Evolutionary conservation across 2,113 vertebrate genomes (phyloP).

Genomic region (Paracanthobrama guichenoti): DNA sequence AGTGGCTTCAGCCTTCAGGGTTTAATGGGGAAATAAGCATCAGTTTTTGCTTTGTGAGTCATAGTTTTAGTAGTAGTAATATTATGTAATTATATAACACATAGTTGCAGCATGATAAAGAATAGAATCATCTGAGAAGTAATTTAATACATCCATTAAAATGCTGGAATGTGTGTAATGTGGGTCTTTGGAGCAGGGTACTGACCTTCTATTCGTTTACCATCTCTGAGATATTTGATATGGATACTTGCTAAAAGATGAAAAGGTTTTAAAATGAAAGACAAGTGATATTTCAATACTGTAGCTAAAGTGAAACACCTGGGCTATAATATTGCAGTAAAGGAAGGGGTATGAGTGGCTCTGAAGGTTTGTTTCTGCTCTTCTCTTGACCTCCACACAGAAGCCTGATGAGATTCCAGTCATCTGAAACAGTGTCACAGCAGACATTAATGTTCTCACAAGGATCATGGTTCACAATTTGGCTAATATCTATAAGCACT

Average conservation of each 20-base stretch:
- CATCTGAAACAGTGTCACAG: not conserved
- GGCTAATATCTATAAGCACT: not conserved
- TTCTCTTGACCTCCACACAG: not conserved
- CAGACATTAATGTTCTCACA: not conserved
- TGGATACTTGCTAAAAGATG: not conserved
- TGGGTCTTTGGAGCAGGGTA: not conserved
- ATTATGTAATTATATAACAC: not conserved
- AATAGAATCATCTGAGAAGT: not conserved
- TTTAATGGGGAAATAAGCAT: not conserved
- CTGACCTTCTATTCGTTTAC: not conserved
- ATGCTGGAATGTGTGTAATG: not conserved
- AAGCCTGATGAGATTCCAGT: not conserved
- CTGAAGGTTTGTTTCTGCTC: not conserved
- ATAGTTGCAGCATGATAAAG: not conserved
- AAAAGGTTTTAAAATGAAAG: not conserved
- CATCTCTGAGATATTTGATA: not conserved
- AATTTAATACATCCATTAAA: not conserved
- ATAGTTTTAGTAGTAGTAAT: not conserved
- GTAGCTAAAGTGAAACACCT: not conserved
- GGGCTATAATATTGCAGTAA: not conserved
- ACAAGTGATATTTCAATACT: constrained; percentile 2
- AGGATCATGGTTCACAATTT: not conserved
- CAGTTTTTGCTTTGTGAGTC: not conserved
- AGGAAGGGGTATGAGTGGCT: not conserved
- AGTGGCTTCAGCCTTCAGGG: not conserved